Base-by-base conservation (phyloP, 2,888 invertebrate genomes). In the Eupeodes luniger region DNA sequence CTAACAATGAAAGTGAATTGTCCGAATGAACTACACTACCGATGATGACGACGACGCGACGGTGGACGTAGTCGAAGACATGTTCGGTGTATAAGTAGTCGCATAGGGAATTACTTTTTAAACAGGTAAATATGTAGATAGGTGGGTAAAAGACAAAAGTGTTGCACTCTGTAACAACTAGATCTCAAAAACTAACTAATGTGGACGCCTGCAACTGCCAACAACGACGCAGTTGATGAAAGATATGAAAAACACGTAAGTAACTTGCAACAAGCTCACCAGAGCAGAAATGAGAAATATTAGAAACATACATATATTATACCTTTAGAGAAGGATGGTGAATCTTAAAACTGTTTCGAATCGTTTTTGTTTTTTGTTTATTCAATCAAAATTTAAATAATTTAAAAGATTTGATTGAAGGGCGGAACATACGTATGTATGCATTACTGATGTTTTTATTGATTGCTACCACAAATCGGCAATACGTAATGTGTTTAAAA, bases 1-100 rank as follows among this genome's bases (percentile, higher is more conserved):
- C 78, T 72, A 72, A 80, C 44, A 66, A 85, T 85, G 85, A 85
- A 85, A 85, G 85, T 85, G 85, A 81, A 81, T 85, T 81, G 66
- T 51, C 66, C 59, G 77, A 76, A 85, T 85, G 49, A 59, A 76
- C 11, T 19, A 51, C 67, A 69, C 51, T 62, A 14, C 16, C 1
- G 6, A 40, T 40, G 40, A 40, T 40, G 40, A 40, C 40, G 19
- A 19, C 40, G 40, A 40, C 40, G 40, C 40, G 27, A 27, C 27
- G 27, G 27, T 27, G 27, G 27, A 27, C 27, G 27, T 27, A 40
- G 11, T 7, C 40, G 4, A 34, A 70, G 36, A 44, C 12, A 44
- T 1, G 16, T 40, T 19, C 12, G 27, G n/a, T 40, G 40, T 40
- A 40, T 5, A 34, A 49, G 40, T 47, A 36, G n/a, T 19, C 11